A percentile compares a stretch with the other conserved stretches of the same genome.
Conservation (phyloP, 2,797 vertebrate genomes). For the Pristis pectinata region DNA sequence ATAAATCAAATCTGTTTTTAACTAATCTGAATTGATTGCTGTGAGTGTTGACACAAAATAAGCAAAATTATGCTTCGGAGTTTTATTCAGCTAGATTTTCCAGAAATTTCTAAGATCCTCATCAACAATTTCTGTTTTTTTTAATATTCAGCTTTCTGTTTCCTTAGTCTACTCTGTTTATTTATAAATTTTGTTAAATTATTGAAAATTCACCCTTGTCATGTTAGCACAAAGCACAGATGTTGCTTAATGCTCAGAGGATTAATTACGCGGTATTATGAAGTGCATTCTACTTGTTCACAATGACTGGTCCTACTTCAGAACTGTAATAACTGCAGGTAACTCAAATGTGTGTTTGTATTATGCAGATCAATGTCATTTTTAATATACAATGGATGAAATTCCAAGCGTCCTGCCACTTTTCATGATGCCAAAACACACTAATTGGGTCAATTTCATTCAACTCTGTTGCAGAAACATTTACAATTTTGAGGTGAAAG, state of each 20-base stretch:
- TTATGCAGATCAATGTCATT: constrained; percentile 45
- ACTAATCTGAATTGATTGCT: not conserved
- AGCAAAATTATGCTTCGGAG: not conserved
- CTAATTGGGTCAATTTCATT: constrained; percentile 46
- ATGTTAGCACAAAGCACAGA: constrained; percentile 28
- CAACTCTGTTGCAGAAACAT: constrained; percentile 33
- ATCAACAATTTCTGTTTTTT: not conserved
- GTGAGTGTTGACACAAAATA: not conserved
- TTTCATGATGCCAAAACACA: constrained; percentile 37
- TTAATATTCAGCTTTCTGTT: not conserved
- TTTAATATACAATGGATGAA: constrained; percentile 47
- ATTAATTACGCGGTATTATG: constrained; percentile 30
- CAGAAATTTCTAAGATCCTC: not conserved
- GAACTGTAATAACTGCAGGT: constrained; percentile 33
- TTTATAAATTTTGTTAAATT: constrained; percentile 7
- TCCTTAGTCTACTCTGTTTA: not conserved
- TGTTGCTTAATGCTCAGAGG: constrained; percentile 14
- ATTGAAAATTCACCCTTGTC: constrained; percentile 32
- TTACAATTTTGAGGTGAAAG: constrained; percentile 30
- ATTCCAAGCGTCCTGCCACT: constrained; percentile 40
- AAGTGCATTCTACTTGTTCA: constrained; percentile 29
- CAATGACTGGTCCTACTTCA: constrained; percentile 29
- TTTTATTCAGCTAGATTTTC: not conserved
- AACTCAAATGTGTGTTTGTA: constrained; percentile 18
- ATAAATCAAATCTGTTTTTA: not conserved